Evolutionary conservation across 1,140 invertebrate genomes (phyloP), one percentile per base, ranked within the genome.

Genomic region (Lucilia sericata): DNA sequence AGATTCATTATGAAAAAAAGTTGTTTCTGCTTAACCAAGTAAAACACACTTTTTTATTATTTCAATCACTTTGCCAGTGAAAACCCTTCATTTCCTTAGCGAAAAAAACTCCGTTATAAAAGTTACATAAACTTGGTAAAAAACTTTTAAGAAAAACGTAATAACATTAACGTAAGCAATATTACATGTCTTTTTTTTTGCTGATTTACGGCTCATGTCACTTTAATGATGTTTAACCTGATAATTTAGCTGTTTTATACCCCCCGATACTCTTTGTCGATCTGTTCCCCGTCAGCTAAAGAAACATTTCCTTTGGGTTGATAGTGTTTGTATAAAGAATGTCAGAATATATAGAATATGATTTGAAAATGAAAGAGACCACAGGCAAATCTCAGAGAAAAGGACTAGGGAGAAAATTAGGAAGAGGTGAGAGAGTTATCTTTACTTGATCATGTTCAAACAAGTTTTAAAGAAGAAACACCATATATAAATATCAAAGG

Each of bases 221-320:
- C 65, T 70, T 70, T 70, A 70, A 70, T 70, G n/a, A 70, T 70
- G 65, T 70, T 25, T 70, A 70, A 70, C 65, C 65, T 70, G 65
- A 25, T 21, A 70, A 70, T 70, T 70, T 55, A 55, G 51, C 51
- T 5, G 51, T 55, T 55, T n/a, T n/a, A n/a, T n/a, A n/a, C n/a
- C n/a, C n/a, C n/a, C n/a, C n/a, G n/a, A n/a, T n/a, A n/a, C n/a
- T n/a, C 7, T 42, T 42, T 42, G 42, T 10, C 42, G 5, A 10
- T 10, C 42, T 42, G 0, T 42, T 42, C 42, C 42, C 42, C 10
- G 42, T 42, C 42, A 42, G 10, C 42, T 8, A 42, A 42, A 10
- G 10, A 3, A 55, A 55, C 10, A 14, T 55, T 55, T 55, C 51
- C 51, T 55, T 55, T 55, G 42, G 42, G 2, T 42, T 42, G 25